These are phyloP conservation scores for Tupiocoris notatus DNA, from an alignment of 2,888 invertebrate genomes.

Conservation along the genomic window DNA sequence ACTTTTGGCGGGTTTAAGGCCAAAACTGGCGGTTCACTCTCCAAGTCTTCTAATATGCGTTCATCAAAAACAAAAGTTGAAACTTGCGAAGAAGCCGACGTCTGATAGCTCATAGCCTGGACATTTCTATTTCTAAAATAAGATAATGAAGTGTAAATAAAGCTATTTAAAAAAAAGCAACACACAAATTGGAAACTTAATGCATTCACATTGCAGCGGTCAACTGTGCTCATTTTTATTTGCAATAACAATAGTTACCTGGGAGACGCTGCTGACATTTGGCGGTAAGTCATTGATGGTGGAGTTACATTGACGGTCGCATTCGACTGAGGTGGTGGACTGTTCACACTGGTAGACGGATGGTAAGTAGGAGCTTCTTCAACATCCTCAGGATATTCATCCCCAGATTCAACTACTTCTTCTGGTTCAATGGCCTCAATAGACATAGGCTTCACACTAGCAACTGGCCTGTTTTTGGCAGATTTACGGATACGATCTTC, in stretches of 20 bases:
- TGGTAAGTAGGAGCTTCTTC: background rate
- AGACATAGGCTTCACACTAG: conserved; percentile 55
- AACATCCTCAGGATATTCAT: conserved; percentile 24
- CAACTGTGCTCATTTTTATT: too few relatives aligned
- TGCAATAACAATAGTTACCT: background rate
- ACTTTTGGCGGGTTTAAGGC: conserved; percentile 54
- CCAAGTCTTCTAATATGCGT: conserved; percentile 68
- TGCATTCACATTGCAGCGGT: too few relatives aligned
- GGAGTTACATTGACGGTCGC: background rate
- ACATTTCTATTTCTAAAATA: background rate
- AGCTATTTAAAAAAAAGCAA: background rate
- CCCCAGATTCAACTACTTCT: conserved; percentile 50
- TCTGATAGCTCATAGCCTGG: background rate
- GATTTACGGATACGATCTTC: conserved; percentile 96
- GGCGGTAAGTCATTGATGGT: background rate
- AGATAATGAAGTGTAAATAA: too few relatives aligned
- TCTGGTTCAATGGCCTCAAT: conserved; percentile 49
- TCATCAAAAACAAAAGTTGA: conserved; percentile 80
- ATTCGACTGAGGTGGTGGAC: background rate
- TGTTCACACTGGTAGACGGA: background rate
- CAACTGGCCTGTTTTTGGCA: conserved; percentile 59
- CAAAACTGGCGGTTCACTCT: conserved; percentile 54
- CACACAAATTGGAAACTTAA: background rate
- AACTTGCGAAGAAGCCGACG: conserved; percentile 49
- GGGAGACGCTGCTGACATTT: background rate